A percentile compares a stretch with the other conserved stretches of the same genome.
phyloP scores from a whole-genome alignment of 2,797 vertebrate genomes.

The Sparidentex hasta region DNA sequence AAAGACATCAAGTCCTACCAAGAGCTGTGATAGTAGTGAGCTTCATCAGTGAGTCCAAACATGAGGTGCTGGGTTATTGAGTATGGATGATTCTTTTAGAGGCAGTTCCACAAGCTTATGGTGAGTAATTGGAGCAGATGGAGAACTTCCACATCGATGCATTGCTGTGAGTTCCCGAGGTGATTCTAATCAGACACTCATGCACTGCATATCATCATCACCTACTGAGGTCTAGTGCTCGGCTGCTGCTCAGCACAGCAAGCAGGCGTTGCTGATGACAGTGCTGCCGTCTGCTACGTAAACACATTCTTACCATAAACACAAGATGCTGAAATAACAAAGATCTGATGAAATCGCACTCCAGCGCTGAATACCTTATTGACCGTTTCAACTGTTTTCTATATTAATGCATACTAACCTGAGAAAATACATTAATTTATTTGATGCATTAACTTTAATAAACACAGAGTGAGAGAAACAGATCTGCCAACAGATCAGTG shows the following conservation, averaged over 20 bases:
- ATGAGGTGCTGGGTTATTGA: background rate
- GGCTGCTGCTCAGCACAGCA: background rate
- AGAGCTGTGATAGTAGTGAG: background rate
- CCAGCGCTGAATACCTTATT: background rate
- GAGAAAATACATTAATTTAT: background rate
- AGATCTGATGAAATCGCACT: background rate
- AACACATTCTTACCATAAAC: constrained; percentile 25
- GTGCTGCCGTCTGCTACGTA: constrained; percentile 25
- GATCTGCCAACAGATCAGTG: constrained; percentile 3
- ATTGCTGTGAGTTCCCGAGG: constrained; percentile 34
- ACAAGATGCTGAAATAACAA: constrained; percentile 6
- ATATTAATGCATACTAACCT: background rate
- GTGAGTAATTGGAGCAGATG: constrained; percentile 53
- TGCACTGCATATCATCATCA: constrained; percentile 25
- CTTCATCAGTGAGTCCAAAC: background rate
- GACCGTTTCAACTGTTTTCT: constrained; percentile 6
- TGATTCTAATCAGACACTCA: constrained; percentile 40
- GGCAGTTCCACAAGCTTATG: constrained; percentile 10
- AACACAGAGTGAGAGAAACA: background rate
- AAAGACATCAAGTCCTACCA: background rate
- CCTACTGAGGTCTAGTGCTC: constrained; percentile 24
- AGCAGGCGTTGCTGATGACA: constrained; percentile 21
- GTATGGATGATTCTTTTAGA: constrained; percentile 9
- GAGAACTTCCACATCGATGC: constrained; percentile 47
- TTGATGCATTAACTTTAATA: background rate